These are phyloP conservation scores for Sparidentex hasta DNA, from an alignment of 2,797 vertebrate genomes.

Conservation along the genomic window DNA sequence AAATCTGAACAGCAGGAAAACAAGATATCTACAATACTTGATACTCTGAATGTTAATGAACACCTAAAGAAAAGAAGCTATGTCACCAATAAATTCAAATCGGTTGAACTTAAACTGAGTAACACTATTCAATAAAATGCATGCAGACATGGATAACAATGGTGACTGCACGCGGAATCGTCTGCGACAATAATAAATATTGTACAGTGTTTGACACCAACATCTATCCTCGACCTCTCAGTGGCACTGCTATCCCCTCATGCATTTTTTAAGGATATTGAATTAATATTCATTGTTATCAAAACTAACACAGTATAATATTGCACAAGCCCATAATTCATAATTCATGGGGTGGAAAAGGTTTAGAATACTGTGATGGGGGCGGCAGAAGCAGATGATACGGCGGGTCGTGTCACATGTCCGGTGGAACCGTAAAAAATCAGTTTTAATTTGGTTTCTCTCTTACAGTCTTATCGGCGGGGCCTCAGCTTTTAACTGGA, in stretches of 20 bases:
- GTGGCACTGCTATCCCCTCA: conserved; percentile 57
- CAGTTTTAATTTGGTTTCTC: conserved; percentile 76
- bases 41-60: conserved; percentile 51
- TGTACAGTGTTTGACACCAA: conserved; percentile 77
- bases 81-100: conserved; percentile 41
- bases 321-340: conserved; percentile 87
- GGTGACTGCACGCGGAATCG: conserved; percentile 29
- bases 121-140: conserved; percentile 47
- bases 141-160: conserved; percentile 63
- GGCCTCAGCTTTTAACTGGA: conserved; percentile 57
- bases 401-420: conserved; percentile 57
- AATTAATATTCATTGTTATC: conserved; percentile 80
- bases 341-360: conserved; percentile 80
- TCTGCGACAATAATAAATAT: conserved; percentile 66
- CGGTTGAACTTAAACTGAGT: conserved; percentile 35
- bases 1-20: conserved; percentile 65
- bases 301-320: conserved; percentile 82
- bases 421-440: conserved; percentile 77
- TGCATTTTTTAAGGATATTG: conserved; percentile 72
- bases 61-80: conserved; percentile 40
- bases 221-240: conserved; percentile 56
- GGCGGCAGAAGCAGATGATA: conserved; percentile 68
- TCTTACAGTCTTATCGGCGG: conserved; percentile 60
- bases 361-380: conserved; percentile 67
- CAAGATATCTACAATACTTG: conserved; percentile 48